phyloP scores from a whole-genome alignment of 2,113 vertebrate genomes.

The Petaurus breviceps region DNA sequence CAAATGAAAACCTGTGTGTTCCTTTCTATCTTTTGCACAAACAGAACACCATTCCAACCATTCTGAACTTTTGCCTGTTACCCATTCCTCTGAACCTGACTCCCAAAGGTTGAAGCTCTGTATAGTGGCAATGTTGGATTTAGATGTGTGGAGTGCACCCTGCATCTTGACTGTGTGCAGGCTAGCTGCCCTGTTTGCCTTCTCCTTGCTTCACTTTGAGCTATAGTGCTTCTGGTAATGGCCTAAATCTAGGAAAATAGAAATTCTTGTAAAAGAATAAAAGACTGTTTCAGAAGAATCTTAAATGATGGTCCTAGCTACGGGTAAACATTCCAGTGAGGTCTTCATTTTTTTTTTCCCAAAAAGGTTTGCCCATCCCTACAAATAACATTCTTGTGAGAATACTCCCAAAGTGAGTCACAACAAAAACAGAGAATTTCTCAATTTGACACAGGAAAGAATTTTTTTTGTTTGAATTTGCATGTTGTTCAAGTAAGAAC shows the following conservation, averaged over 20 bases:
- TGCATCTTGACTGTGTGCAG: not conserved
- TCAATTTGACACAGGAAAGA: constrained; percentile 69
- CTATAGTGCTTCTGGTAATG: constrained; percentile 22
- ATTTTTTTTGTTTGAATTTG: constrained; percentile 74
- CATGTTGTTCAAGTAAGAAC: constrained; percentile 72
- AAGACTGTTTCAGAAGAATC: not conserved
- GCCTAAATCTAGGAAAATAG: constrained; percentile 22
- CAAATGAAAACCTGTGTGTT: not conserved
- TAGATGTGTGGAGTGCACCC: not conserved
- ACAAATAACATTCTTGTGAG: constrained; percentile 72
- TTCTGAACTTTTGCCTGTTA: not conserved
- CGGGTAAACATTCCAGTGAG: constrained; percentile 73
- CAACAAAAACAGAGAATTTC: constrained; percentile 71
- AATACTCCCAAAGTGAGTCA: constrained; percentile 75
- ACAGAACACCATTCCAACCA: not conserved
- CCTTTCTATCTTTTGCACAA: not conserved
- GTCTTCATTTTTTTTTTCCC: constrained; percentile 62
- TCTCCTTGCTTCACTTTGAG: not conserved
- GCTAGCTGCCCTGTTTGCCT: not conserved
- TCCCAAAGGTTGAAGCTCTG: not conserved
- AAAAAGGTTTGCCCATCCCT: constrained; percentile 76
- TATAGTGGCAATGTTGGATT: not conserved
- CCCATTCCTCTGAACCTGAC: not conserved
- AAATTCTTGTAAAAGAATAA: constrained; percentile 42
- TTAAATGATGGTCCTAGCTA: constrained; percentile 30